Conservation (phyloP, 1,140 invertebrate species). For the Apolygus lucorum region DNA sequence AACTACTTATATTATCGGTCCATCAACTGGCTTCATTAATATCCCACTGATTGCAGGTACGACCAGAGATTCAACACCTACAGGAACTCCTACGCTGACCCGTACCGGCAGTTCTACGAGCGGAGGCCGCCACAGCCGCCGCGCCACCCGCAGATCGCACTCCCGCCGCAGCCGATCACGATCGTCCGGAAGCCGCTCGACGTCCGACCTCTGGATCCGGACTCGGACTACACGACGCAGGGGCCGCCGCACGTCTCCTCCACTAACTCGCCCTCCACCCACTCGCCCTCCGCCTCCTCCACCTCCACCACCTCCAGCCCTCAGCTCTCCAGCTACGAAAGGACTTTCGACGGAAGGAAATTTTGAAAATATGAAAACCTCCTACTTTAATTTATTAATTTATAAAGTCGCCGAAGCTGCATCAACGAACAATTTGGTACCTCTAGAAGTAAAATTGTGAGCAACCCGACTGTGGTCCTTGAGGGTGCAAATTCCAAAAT, state of each 20-base stretch:
- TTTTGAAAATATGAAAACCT: no score
- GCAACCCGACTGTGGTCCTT: no score
- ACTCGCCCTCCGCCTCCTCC: neutral
- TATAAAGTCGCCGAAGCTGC: no score
- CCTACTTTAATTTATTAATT: no score
- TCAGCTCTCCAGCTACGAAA: constrained; percentile 18
- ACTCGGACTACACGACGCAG: constrained; percentile 11
- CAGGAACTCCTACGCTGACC: neutral
- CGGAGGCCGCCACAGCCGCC: constrained; percentile 14
- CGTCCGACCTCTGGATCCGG: constrained; percentile 11
- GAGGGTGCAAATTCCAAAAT: no score
- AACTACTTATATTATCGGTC: no score
- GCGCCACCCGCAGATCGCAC: neutral
- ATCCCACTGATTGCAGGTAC: neutral
- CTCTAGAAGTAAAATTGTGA: no score
- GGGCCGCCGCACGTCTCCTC: neutral
- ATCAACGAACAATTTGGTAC: no score
- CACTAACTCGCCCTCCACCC: neutral
- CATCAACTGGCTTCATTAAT: no score
- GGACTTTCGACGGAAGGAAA: constrained; percentile 24
- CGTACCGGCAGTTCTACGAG: neutral
- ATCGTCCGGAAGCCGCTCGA: constrained; percentile 7
- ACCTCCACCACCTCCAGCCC: neutral
- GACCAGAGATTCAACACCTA: constrained; percentile 9
- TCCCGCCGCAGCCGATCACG: constrained; percentile 12